phyloP scores from a whole-genome alignment of 2,113 vertebrate genomes.

The Psilopogon haemacephalus region DNA sequence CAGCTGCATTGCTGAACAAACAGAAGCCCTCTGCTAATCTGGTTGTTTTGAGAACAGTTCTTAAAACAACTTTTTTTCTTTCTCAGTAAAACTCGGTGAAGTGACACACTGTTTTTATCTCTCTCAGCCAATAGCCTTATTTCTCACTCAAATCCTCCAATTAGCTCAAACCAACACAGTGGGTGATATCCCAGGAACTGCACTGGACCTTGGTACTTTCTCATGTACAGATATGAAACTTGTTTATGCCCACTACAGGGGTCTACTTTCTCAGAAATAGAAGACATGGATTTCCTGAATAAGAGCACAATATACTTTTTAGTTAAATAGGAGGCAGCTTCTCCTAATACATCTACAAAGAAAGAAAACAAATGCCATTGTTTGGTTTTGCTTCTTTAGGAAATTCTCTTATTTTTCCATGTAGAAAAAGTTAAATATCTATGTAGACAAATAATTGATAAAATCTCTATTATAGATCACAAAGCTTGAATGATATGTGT shows the following conservation, averaged over 20 bases:
- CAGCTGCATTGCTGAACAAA: too few relatives aligned
- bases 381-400: background rate
- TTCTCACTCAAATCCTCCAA: too few relatives aligned
- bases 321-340: background rate
- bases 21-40: too few relatives aligned
- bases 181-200: background rate
- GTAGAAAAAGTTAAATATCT: background rate
- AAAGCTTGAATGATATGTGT: background rate
- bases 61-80: too few relatives aligned
- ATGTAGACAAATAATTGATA: background rate
- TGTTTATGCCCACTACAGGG: rapidly evolving
- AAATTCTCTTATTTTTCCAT: background rate
- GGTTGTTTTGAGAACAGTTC: too few relatives aligned
- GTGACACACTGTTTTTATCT: too few relatives aligned
- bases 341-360: background rate
- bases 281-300: background rate
- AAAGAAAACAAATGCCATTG: background rate
- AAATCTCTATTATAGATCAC: background rate
- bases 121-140: too few relatives aligned
- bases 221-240: background rate
- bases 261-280: background rate
- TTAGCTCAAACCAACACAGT: too few relatives aligned
- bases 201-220: background rate
- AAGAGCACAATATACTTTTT: background rate
- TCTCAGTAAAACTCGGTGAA: too few relatives aligned